phyloP scores from a whole-genome alignment of 2,888 invertebrate species.

The Yponomeuta plumbellus region DNA sequence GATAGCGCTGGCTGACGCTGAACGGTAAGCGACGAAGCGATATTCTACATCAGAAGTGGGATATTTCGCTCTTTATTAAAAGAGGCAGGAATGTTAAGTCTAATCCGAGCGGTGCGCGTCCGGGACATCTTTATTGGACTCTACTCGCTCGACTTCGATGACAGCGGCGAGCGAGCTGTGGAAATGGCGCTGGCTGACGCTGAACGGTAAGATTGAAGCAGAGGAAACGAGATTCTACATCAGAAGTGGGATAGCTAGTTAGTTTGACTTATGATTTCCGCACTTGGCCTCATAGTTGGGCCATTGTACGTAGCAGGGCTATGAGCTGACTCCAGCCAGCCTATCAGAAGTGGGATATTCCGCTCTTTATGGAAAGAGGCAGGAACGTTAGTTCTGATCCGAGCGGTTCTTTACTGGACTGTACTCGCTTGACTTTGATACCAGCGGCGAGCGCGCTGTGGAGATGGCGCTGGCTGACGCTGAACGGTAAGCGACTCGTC shows the following conservation, averaged over 20 bases:
- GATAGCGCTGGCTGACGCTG: conserved; percentile 87
- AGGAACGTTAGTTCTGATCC: conserved; percentile 75
- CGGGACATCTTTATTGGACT: conserved; percentile 92
- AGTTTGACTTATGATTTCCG: conserved; percentile 48
- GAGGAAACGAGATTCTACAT: too few species aligned
- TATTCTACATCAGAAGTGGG: too few species aligned
- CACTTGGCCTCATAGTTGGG: conserved; percentile 42
- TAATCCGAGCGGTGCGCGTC: conserved; percentile 68
- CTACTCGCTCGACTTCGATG: conserved; percentile 91
- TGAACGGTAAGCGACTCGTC: conserved; percentile 74
- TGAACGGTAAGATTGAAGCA: conserved; percentile 71
- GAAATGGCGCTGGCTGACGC: conserved; percentile 88
- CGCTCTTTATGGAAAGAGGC: conserved; percentile 80
- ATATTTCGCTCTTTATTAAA: conserved; percentile 81
- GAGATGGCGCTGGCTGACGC: conserved; percentile 87
- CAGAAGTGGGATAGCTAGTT: conserved; percentile 62
- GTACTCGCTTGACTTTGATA: conserved; percentile 91
- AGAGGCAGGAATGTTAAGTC: conserved; percentile 42
- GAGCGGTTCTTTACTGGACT: conserved; percentile 92
- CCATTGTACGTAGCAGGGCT: too few species aligned
- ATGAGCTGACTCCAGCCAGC: too few species aligned
- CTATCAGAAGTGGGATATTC: too few species aligned
- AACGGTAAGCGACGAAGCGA: too few species aligned
- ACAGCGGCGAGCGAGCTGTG: conserved; percentile 85
- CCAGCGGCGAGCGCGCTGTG: conserved; percentile 85